Conservation (phyloP, 1,140 invertebrate genomes). For the Teleogryllus occipitalis region DNA sequence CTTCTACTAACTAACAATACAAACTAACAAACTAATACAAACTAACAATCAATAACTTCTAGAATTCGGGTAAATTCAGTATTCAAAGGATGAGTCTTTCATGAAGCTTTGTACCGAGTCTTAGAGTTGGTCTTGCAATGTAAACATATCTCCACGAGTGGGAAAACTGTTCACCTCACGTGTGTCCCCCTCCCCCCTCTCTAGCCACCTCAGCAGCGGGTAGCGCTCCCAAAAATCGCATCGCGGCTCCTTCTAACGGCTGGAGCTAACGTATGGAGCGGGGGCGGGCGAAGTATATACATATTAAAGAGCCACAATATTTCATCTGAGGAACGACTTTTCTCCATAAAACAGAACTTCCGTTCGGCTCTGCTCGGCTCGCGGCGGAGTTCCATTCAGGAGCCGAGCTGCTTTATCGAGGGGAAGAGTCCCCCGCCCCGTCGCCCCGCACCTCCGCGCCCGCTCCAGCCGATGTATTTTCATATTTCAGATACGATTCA, state of each 20-base stretch:
- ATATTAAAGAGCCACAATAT: slow-evolving; percentile 1
- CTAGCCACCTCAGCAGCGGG: background rate
- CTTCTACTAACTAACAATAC: no score
- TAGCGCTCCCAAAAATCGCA: background rate
- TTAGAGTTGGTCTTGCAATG: no score
- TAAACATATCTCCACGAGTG: no score
- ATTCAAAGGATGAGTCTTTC: no score
- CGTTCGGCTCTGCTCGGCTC: background rate
- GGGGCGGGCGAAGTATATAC: background rate
- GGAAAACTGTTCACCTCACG: no score
- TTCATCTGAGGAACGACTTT: background rate
- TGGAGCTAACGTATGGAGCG: background rate
- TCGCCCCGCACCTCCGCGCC: background rate
- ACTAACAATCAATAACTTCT: no score
- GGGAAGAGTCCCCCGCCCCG: background rate
- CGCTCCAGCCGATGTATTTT: slow-evolving; percentile 12
- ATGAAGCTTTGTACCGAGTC: no score
- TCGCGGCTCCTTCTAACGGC: background rate
- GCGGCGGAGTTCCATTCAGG: background rate
- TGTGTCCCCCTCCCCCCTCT: background rate
- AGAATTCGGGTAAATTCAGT: no score
- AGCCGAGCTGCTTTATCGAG: background rate
- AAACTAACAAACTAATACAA: no score
- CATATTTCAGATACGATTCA: slow-evolving; percentile 18
- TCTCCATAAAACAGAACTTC: slow-evolving; percentile 4